Evolutionary conservation across 2,797 vertebrate genomes (phyloP).

Genomic region (Gymnothorax reevesii): DNA sequence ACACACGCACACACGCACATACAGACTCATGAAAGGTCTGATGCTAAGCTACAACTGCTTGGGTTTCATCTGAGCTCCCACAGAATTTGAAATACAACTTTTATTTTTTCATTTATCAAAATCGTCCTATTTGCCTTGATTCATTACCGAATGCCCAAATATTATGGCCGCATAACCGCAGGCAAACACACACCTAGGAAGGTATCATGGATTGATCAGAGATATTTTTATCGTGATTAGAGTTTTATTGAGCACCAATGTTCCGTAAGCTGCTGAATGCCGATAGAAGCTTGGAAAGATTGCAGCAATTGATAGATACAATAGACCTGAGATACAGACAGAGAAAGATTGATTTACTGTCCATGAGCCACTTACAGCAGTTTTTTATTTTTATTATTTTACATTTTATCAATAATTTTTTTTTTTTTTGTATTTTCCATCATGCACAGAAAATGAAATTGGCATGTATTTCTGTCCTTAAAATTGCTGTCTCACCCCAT

Average conservation of each 20-base stretch:
- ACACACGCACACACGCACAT: background rate
- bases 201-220: conserved; percentile 10
- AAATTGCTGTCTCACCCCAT: conserved; percentile 71
- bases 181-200: background rate
- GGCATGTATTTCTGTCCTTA: conserved; percentile 66
- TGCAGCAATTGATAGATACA: conserved; percentile 15
- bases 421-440: conserved; percentile 12
- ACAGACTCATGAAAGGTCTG: background rate
- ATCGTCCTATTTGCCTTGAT: background rate
- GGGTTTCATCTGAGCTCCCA: background rate
- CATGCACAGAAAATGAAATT: conserved; percentile 53
- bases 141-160: background rate
- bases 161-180: background rate
- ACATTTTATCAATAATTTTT: conserved; percentile 12
- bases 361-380: conserved; percentile 48
- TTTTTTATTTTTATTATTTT: conserved; percentile 30
- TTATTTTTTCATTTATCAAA: background rate
- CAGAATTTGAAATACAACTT: background rate
- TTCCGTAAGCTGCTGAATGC: background rate
- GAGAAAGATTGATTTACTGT: conserved; percentile 33
- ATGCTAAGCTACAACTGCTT: background rate
- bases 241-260: conserved; percentile 6
- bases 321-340: conserved; percentile 1
- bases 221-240: conserved; percentile 11
- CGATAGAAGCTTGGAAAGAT: background rate